Conservation (phyloP, 2,113 vertebrate genomes). For the Tachysurus fulvidraco region DNA sequence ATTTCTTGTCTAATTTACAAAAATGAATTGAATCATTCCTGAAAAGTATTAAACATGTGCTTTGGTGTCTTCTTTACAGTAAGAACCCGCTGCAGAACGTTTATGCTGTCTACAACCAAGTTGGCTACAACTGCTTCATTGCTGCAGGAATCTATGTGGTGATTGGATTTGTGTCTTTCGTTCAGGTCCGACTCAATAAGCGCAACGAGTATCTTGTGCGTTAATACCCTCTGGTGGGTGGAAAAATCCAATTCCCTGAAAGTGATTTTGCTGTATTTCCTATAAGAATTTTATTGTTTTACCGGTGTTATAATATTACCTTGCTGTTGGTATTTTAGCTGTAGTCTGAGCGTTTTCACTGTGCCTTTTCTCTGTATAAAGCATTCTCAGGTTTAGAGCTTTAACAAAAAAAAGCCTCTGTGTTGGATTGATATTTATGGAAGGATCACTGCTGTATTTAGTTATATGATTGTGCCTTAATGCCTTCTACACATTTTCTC, state of each 20-base stretch:
- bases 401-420: background rate
- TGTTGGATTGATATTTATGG: constrained; percentile 8
- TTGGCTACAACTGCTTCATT: constrained; percentile 88
- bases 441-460: background rate
- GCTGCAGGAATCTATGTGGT: constrained; percentile 79
- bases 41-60: background rate
- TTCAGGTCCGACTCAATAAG: constrained; percentile 82
- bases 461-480: constrained; percentile 8
- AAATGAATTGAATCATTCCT: background rate
- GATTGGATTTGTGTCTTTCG: constrained; percentile 77
- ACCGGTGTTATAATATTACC: background rate
- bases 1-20: constrained; percentile 1
- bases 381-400: constrained; percentile 1
- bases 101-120: constrained; percentile 76
- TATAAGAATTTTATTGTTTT: background rate
- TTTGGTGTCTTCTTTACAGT: constrained; percentile 38
- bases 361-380: constrained; percentile 20
- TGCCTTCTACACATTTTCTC: background rate
- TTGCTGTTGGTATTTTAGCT: constrained; percentile 10
- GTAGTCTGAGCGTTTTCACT: background rate
- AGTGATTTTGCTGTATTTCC: constrained; percentile 6
- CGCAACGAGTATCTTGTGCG: constrained; percentile 84
- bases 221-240: constrained; percentile 58
- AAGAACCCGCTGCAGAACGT: constrained; percentile 62
- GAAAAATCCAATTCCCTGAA: background rate